Percentiles rank a stretch among this genome's conserved stretches.
Evolutionary conservation across 2,113 vertebrate species (phyloP).

Genomic region (Zootoca vivipara): DNA sequence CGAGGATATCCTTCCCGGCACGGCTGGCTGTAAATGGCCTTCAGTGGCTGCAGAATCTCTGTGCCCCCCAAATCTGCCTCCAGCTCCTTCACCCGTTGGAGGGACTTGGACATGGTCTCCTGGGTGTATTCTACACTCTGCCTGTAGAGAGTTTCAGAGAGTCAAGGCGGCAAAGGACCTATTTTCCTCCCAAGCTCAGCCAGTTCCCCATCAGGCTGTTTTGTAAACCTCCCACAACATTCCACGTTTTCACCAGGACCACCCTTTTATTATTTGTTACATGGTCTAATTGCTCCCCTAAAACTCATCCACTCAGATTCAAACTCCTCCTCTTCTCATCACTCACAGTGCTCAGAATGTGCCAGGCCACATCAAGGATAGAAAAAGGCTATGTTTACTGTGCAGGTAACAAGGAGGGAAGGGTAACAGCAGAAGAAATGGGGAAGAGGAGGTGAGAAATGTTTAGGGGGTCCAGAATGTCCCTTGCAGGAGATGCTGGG

Average conservation of each 20-base stretch:
- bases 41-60: conserved; percentile 78
- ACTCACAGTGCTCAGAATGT: no score
- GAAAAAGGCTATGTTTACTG: no score
- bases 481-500: neutral
- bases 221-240: no score
- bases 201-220: no score
- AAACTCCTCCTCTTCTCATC: neutral
- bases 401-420: no score
- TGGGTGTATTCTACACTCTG: conserved; percentile 82
- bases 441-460: neutral
- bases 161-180: neutral
- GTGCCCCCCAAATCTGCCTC: conserved; percentile 78
- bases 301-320: neutral
- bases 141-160: conserved; percentile 56
- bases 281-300: neutral
- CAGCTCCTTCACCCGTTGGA: conserved; percentile 72
- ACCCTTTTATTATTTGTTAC: neutral
- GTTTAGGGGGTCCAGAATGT: neutral
- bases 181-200: no score
- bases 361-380: no score
- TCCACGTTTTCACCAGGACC: no score
- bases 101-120: conserved; percentile 76
- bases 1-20: conserved; percentile 71
- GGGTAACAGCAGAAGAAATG: neutral
- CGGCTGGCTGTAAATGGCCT: conserved; percentile 75